These are phyloP conservation scores for Alosa sapidissima DNA, from an alignment of 2,797 vertebrate species.

Conservation along the genomic window DNA sequence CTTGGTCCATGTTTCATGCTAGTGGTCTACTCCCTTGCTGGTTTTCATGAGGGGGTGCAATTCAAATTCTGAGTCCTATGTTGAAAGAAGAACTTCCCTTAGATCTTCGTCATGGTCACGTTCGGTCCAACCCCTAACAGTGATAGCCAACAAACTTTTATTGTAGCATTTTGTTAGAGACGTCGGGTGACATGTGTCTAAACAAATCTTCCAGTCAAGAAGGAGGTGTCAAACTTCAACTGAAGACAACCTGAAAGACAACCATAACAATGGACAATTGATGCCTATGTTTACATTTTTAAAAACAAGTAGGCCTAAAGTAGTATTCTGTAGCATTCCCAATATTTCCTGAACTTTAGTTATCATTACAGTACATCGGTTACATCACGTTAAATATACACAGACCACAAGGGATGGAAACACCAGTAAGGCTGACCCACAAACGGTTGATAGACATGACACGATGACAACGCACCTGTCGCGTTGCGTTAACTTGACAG, in stretches of 20 bases:
- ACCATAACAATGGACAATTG: not conserved
- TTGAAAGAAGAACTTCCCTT: not conserved
- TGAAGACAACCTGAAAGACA: not conserved
- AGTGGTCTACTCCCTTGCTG: slow-evolving; percentile 34
- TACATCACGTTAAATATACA: not conserved
- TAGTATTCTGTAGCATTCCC: not conserved
- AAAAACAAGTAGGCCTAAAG: not conserved
- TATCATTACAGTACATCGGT: not conserved
- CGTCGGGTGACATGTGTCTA: not conserved
- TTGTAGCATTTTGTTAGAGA: not conserved
- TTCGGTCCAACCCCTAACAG: not conserved
- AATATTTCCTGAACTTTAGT: not conserved
- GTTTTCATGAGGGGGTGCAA: not conserved
- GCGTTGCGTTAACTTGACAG: slow-evolving; percentile 43
- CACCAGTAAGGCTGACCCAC: not conserved
- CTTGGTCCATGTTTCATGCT: slow-evolving; percentile 80
- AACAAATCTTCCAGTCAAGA: not conserved
- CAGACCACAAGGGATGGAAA: not conserved
- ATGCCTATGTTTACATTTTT: not conserved
- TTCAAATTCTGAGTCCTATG: not conserved
- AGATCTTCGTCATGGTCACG: not conserved
- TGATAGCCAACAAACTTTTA: not conserved
- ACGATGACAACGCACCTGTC: slow-evolving; percentile 52
- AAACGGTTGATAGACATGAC: not conserved
- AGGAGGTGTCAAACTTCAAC: not conserved